A percentile compares a stretch with the other conserved stretches of the same genome.
Evolutionary conservation across 2,888 invertebrate species (phyloP).

Genomic region (Rotaria macrura): DNA sequence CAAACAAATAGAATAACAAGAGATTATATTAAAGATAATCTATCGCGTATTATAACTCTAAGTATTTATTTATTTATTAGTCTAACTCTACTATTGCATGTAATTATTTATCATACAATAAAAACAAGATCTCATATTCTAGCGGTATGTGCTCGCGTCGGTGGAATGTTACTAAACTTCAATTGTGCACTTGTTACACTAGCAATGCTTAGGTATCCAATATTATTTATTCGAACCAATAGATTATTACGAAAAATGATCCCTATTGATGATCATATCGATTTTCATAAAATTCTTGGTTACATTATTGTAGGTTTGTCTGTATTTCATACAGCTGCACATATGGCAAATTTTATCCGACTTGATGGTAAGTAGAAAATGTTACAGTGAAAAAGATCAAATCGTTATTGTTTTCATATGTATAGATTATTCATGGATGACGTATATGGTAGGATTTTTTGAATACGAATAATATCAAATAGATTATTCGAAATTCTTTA

Average conservation of each 20-base stretch:
- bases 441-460: not conserved
- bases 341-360: not conserved
- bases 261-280: not conserved
- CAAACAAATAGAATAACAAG: not conserved
- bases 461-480: not conserved
- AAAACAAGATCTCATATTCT: not conserved
- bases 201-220: not conserved
- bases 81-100: not conserved
- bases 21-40: not conserved
- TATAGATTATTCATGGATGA: not conserved
- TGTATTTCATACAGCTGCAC: not conserved
- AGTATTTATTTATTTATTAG: not conserved
- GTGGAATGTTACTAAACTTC: conserved; percentile 6
- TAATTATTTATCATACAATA: not conserved
- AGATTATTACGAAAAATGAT: not conserved
- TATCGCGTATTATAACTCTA: not conserved
- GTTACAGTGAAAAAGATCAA: no score
- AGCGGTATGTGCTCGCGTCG: conserved; percentile 25
- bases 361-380: not conserved
- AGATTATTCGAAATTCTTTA: not conserved
- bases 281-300: not conserved
- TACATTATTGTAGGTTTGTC: not conserved
- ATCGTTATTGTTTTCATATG: no score
- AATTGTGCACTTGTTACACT: not conserved
- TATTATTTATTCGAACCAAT: not conserved